Conservation (phyloP, 2,888 invertebrate species). For the Piscicola geometra region DNA sequence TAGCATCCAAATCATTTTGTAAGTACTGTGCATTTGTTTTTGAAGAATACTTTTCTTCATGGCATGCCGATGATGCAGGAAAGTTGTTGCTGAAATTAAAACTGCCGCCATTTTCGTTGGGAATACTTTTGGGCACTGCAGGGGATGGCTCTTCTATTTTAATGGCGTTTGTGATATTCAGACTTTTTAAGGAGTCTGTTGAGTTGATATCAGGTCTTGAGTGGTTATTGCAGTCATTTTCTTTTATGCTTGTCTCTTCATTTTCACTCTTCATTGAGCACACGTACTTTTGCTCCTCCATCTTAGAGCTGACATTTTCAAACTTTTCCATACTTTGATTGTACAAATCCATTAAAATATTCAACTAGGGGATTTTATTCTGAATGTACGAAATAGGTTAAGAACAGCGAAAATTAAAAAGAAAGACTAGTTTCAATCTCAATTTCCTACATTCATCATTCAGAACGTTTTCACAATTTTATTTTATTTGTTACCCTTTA, state of each 20-base stretch:
- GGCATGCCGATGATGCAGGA: background rate
- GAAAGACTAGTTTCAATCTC: background rate
- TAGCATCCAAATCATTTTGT: background rate
- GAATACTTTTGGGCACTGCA: too few species aligned
- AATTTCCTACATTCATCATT: background rate
- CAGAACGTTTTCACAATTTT: too few species aligned
- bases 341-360: conserved; percentile 3
- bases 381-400: background rate
- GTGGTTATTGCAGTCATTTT: background rate
- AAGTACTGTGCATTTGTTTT: background rate
- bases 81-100: too few species aligned
- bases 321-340: conserved; percentile 9
- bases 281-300: background rate
- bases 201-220: background rate
- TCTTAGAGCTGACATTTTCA: background rate
- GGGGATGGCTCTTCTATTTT: too few species aligned
- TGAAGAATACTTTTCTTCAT: background rate
- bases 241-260: too few species aligned
- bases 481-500: too few species aligned
- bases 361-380: background rate
- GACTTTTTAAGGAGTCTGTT: background rate
- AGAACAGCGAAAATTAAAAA: background rate
- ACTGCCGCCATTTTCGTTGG: too few species aligned
- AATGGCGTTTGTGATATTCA: background rate
- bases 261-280: background rate